A percentile compares a stretch with the other conserved stretches of the same genome.
Evolutionary conservation across 2,888 invertebrate genomes (phyloP).

Genomic region (Ophioninae sp.): DNA sequence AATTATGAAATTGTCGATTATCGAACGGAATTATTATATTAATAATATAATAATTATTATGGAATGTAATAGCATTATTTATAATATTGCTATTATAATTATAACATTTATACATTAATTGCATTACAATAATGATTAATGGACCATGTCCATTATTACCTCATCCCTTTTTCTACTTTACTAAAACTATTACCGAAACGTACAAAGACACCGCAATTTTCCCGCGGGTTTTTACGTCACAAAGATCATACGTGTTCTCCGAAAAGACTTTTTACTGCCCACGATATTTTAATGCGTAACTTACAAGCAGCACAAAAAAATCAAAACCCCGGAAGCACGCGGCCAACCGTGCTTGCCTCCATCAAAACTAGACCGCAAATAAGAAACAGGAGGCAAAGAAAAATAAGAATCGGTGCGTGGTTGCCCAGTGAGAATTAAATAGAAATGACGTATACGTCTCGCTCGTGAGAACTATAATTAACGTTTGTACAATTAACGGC

Average conservation of each 20-base stretch:
- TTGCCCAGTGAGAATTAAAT: background rate
- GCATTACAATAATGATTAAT: too few species aligned
- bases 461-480: slow-evolving; percentile 54
- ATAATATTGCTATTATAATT: too few species aligned
- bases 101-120: too few species aligned
- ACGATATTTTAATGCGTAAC: background rate
- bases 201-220: background rate
- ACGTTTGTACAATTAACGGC: slow-evolving; percentile 51
- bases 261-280: slow-evolving; percentile 1
- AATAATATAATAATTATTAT: too few species aligned
- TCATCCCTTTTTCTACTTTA: background rate
- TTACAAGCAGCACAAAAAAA: slow-evolving; percentile 24
- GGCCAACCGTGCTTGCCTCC: slow-evolving; percentile 24
- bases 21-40: too few species aligned
- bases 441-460: slow-evolving; percentile 43
- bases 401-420: slow-evolving; percentile 42
- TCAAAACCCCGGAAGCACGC: slow-evolving; percentile 36
- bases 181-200: background rate
- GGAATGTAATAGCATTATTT: too few species aligned
- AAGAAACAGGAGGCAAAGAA: slow-evolving; percentile 39
- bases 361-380: slow-evolving; percentile 50
- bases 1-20: too few species aligned
- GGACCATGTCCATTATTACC: too few species aligned
- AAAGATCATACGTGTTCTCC: slow-evolving; percentile 13
- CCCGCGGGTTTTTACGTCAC: background rate